phyloP scores from a whole-genome alignment of 2,113 vertebrate species.

The Pardalotus punctatus region DNA sequence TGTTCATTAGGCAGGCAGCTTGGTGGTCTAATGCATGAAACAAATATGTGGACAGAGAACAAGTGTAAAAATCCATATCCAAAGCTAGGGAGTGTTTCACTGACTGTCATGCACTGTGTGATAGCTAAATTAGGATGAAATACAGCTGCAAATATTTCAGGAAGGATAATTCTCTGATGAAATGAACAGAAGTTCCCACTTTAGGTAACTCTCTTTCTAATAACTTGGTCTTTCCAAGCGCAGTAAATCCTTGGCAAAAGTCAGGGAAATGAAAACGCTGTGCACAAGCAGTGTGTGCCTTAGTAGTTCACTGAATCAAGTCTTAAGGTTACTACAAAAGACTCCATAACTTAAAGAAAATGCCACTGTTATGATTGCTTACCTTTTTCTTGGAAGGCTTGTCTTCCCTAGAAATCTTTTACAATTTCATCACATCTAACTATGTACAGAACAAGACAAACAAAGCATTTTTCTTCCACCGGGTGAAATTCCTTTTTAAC shows the following conservation, averaged over 20 bases:
- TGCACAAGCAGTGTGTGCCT: neutral
- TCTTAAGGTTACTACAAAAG: neutral
- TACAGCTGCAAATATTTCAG: neutral
- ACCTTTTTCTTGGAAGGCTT: neutral
- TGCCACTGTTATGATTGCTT: neutral
- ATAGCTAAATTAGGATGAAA: neutral
- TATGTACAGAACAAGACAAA: neutral
- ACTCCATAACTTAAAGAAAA: neutral
- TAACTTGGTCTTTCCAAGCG: neutral
- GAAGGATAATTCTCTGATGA: neutral
- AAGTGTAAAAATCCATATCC: neutral
- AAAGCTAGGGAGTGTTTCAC: neutral
- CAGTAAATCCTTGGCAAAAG: neutral
- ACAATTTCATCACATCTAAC: neutral
- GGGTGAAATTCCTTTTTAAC: neutral
- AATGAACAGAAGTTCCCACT: neutral
- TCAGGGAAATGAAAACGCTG: neutral
- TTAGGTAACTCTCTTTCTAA: neutral
- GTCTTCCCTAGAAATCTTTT: neutral
- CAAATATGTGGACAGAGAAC: neutral
- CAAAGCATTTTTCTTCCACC: neutral
- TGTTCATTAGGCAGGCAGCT: neutral
- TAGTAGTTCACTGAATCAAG: neutral
- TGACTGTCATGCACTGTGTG: neutral
- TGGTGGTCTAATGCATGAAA: neutral